Evolutionary conservation across 2,888 invertebrate species (phyloP).

Genomic region (Gasteruption jaculator): DNA sequence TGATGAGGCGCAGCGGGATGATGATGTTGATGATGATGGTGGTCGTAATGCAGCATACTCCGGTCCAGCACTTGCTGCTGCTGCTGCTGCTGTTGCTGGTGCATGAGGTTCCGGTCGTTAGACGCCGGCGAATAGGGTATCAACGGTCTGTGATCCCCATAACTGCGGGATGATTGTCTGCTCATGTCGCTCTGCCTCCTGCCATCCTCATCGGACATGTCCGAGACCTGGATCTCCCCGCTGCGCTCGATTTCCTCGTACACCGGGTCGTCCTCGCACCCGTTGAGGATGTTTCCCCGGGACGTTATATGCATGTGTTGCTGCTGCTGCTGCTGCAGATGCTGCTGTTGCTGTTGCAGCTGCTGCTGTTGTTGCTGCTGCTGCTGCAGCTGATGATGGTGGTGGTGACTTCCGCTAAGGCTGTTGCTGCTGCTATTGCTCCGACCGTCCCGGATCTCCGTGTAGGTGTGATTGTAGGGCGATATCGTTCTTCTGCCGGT

Average conservation of each 20-base stretch:
- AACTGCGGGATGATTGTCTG: constrained; percentile 68
- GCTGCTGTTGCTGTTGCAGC: constrained; percentile 1
- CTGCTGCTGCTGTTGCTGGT: constrained; percentile 31
- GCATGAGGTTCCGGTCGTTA: constrained; percentile 55
- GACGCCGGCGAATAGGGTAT: constrained; percentile 73
- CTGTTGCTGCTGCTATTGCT: constrained; percentile 47
- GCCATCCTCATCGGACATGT: constrained; percentile 76
- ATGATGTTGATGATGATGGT: too few relatives aligned
- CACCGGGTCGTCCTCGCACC: constrained; percentile 66
- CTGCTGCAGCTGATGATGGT: constrained; percentile 46
- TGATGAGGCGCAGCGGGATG: constrained; percentile 29
- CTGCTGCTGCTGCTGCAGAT: not conserved
- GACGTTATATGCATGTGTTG: too few relatives aligned
- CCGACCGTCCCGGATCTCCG: constrained; percentile 63
- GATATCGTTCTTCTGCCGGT: constrained; percentile 53
- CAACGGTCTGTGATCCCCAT: constrained; percentile 76
- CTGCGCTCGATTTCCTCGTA: constrained; percentile 72
- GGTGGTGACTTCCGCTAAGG: constrained; percentile 33
- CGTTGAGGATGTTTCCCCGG: too few relatives aligned
- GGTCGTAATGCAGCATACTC: constrained; percentile 35
- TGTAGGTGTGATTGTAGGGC: constrained; percentile 72
- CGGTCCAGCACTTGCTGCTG: too few relatives aligned
- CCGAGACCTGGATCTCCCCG: constrained; percentile 68
- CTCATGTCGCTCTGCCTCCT: constrained; percentile 70
- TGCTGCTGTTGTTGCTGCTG: constrained; percentile 26